Evolutionary conservation across 1,140 invertebrate genomes (phyloP).

Genomic region (Bombyx mandarina): DNA sequence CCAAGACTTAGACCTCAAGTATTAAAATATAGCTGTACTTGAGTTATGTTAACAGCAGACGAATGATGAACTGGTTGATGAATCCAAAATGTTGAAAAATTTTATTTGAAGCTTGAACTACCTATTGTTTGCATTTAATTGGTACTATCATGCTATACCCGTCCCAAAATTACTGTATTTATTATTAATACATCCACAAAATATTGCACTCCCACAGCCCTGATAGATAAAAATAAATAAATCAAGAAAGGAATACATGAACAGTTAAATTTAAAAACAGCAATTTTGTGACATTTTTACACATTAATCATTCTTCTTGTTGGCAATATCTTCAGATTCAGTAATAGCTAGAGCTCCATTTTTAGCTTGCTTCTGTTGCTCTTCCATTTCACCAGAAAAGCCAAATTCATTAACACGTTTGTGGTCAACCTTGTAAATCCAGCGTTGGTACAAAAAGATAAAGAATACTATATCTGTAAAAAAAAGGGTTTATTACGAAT

Average conservation of each 20-base stretch:
- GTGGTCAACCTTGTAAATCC: slow-evolving; percentile 97
- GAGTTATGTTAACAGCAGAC: no score
- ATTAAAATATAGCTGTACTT: no score
- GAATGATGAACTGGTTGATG: no score
- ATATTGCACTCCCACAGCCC: slow-evolving; percentile 1
- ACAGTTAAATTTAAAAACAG: slow-evolving; percentile 3
- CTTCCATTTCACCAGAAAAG: slow-evolving; percentile 82
- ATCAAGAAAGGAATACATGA: slow-evolving; percentile 5
- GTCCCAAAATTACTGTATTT: slow-evolving; percentile 6
- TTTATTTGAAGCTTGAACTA: no score
- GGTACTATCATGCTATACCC: background rate
- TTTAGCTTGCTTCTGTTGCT: slow-evolving; percentile 52
- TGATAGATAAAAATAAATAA: slow-evolving; percentile 5
- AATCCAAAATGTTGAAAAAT: no score
- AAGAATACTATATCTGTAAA: slow-evolving; percentile 96
- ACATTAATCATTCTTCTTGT: slow-evolving; percentile 67
- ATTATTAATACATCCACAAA: background rate
- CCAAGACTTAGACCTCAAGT: no score
- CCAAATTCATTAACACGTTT: slow-evolving; percentile 97
- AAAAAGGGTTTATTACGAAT: slow-evolving; percentile 6
- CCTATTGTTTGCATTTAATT: no score
- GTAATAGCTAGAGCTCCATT: slow-evolving; percentile 49
- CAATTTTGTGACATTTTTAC: slow-evolving; percentile 10
- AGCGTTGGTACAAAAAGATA: slow-evolving; percentile 98
- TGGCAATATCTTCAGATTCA: slow-evolving; percentile 30